phyloP scores from a whole-genome alignment of 1,140 invertebrate genomes.

The Heliconius congener region DNA sequence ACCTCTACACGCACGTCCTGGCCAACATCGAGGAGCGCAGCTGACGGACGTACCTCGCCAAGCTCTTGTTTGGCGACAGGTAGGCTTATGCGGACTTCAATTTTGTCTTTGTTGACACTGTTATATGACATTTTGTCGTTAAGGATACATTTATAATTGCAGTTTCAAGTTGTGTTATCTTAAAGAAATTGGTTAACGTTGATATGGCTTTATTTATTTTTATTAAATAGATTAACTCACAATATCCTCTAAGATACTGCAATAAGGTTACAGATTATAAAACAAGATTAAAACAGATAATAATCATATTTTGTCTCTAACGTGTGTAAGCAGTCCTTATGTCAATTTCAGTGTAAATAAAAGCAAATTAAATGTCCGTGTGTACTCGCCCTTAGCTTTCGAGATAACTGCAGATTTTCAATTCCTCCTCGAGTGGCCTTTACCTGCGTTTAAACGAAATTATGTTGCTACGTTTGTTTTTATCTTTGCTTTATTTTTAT shows the following conservation, averaged over 20 bases:
- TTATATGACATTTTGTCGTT: not conserved
- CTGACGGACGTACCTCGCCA: constrained; percentile 81
- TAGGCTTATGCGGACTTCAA: constrained; percentile 46
- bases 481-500: not conserved
- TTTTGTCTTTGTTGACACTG: not conserved
- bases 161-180: no score
- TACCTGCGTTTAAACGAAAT: constrained; percentile 7
- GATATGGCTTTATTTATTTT: no score
- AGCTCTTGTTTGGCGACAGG: constrained; percentile 79
- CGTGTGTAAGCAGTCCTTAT: not conserved
- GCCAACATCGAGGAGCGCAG: constrained; percentile 84
- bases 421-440: constrained; percentile 10
- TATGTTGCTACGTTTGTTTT: not conserved
- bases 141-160: not conserved
- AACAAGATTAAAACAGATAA: no score
- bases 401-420: constrained; percentile 31
- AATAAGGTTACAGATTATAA: no score
- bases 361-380: constrained; percentile 9
- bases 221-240: no score
- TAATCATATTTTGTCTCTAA: not conserved
- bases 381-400: constrained; percentile 17
- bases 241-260: no score
- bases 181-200: no score
- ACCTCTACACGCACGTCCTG: constrained; percentile 89
- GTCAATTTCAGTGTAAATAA: not conserved